These are phyloP conservation scores for Heterodera filipjevi DNA, from an alignment of 2,888 invertebrate species.

Conservation along the genomic window DNA sequence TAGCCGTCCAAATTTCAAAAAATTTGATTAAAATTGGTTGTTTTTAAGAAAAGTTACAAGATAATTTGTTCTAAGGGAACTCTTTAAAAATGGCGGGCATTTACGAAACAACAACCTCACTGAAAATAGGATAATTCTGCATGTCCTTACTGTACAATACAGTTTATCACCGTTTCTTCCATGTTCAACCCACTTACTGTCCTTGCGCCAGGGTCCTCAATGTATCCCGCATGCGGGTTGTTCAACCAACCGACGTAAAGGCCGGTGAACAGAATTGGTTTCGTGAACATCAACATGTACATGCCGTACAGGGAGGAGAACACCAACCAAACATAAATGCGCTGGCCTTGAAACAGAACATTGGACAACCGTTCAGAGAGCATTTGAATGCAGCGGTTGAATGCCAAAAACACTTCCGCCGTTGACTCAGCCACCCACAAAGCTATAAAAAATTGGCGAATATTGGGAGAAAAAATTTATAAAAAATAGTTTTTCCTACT, in stretches of 20 bases:
- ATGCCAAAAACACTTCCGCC: conserved; percentile 34
- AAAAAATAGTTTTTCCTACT: no score
- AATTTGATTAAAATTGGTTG: no score
- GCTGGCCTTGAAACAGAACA: conserved; percentile 15
- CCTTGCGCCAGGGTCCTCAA: conserved; percentile 25
- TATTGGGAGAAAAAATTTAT: no score
- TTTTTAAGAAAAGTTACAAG: no score
- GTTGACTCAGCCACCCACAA: conserved; percentile 35
- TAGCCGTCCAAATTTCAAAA: no score
- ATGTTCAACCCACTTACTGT: conserved; percentile 22
- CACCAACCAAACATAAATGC: conserved; percentile 20
- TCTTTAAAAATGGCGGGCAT: no score
- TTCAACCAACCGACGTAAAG: conserved; percentile 39
- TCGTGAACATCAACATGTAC: conserved; percentile 31
- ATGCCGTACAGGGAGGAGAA: conserved; percentile 33
- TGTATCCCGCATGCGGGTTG: conserved; percentile 38
- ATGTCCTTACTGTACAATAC: no score
- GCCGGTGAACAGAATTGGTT: conserved; percentile 35
- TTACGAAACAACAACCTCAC: no score
- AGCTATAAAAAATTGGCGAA: neutral
- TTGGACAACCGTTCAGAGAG: conserved; percentile 23
- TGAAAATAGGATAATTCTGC: no score
- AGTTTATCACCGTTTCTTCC: no score
- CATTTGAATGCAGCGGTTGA: conserved; percentile 37
- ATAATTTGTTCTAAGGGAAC: no score